phyloP scores from a whole-genome alignment of 64 coral and sea anemone species.

The Pachyseris speciosa region DNA sequence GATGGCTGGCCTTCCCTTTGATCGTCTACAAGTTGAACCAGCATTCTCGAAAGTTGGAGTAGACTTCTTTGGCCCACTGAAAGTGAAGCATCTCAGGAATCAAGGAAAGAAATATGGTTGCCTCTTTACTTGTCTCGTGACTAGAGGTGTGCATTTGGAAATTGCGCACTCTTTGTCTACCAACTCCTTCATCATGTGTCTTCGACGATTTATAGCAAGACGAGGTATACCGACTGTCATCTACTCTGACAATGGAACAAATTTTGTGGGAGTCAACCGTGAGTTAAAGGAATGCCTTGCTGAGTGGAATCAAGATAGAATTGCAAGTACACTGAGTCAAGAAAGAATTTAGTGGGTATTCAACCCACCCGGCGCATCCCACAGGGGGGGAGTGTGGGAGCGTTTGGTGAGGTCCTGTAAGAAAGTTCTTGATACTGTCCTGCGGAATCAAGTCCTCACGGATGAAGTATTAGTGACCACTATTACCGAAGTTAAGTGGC shows the following conservation, averaged over 20 bases:
- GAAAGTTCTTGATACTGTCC: conserved; percentile 13
- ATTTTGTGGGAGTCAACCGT: conserved; percentile 56
- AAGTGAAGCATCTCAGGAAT: conserved; percentile 33
- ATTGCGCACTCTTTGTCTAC: conserved; percentile 13
- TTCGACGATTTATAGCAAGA: conserved; percentile 47
- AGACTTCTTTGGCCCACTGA: conserved; percentile 18
- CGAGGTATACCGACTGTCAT: conserved; percentile 63
- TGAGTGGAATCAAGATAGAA: conserved; percentile 5
- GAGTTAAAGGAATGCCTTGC: neutral
- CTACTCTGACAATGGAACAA: conserved; percentile 53
- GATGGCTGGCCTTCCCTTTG: neutral
- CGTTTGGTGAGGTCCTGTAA: conserved; percentile 3
- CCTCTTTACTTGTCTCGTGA: conserved; percentile 49
- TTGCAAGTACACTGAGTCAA: conserved; percentile 12
- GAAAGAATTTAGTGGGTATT: conserved; percentile 24
- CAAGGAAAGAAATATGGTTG: conserved; percentile 28
- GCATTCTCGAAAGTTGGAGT: conserved; percentile 24
- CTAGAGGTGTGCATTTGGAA: conserved; percentile 32
- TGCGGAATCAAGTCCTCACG: conserved; percentile 9
- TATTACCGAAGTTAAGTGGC: conserved; percentile 22
- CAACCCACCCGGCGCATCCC: conserved; percentile 10
- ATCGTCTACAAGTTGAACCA: conserved; percentile 19
- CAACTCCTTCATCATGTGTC: conserved; percentile 47
- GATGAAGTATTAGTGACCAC: conserved; percentile 20
- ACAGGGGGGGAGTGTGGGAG: conserved; percentile 57